Conservation (phyloP, 2,797 vertebrate species). For the Centroberyx gerrardi region DNA sequence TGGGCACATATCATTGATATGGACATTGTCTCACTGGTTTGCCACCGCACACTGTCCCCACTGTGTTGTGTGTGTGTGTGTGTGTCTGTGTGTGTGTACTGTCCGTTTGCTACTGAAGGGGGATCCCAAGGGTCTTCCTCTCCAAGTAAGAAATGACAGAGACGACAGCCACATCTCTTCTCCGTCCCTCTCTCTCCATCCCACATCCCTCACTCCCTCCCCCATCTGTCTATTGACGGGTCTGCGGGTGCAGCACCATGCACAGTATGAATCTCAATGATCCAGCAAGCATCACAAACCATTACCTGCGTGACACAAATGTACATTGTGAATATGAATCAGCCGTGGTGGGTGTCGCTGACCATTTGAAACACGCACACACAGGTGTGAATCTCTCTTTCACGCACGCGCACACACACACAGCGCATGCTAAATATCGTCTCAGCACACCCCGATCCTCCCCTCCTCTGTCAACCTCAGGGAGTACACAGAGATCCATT, state of each 20-base stretch:
- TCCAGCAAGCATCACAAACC: constrained; percentile 62
- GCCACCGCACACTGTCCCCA: constrained; percentile 28
- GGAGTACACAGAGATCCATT: constrained; percentile 58
- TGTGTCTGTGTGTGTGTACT: constrained; percentile 35
- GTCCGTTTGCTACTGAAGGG: constrained; percentile 65
- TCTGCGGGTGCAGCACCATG: constrained; percentile 43
- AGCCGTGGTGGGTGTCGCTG: constrained; percentile 45
- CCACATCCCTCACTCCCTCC: constrained; percentile 44
- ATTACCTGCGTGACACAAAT: constrained; percentile 69
- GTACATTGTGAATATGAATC: constrained; percentile 75
- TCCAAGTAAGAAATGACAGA: constrained; percentile 79
- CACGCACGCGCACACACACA: constrained; percentile 25
- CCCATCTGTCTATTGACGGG: constrained; percentile 65
- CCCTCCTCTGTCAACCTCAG: constrained; percentile 59
- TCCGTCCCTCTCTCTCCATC: constrained; percentile 44
- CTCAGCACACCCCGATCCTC: constrained; percentile 8
- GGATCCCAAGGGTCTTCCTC: constrained; percentile 65
- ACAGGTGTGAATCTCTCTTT: not conserved
- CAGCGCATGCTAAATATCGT: constrained; percentile 69
- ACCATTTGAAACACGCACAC: constrained; percentile 55
- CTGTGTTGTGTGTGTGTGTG: constrained; percentile 16
- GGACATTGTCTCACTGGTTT: constrained; percentile 56
- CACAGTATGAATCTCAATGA: constrained; percentile 78
- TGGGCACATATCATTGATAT: constrained; percentile 60
- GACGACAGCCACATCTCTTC: constrained; percentile 71